These are phyloP conservation scores for Oncorhynchus keta DNA, from an alignment of 2,113 vertebrate genomes.

Conservation along the genomic window DNA sequence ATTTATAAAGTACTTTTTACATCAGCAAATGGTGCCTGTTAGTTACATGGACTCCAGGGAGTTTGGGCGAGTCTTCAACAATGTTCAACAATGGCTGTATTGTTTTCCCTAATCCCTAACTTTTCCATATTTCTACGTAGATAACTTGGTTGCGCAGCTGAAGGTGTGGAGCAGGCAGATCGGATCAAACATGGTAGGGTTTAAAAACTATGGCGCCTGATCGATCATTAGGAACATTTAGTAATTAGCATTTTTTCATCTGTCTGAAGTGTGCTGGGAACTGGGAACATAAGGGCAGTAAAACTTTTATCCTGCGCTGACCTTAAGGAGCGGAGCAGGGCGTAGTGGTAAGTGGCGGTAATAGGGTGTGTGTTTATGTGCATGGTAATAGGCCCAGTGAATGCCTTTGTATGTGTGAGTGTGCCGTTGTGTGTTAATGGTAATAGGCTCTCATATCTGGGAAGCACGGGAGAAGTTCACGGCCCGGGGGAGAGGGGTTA, in stretches of 20 bases:
- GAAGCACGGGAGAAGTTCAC: not conserved
- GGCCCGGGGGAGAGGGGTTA: not conserved
- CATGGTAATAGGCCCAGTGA: too few relatives aligned
- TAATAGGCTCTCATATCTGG: slow-evolving; percentile 5
- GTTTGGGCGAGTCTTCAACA: not conserved
- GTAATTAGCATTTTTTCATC: not conserved
- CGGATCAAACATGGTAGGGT: not conserved
- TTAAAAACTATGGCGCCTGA: not conserved
- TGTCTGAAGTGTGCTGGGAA: not conserved
- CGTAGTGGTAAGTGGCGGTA: not conserved
- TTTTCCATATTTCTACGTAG: not conserved
- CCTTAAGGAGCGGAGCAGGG: not conserved
- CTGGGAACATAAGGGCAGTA: not conserved
- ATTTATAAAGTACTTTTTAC: too few relatives aligned
- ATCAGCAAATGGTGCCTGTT: too few relatives aligned
- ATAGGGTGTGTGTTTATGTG: not conserved
- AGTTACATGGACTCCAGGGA: not conserved
- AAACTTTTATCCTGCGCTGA: not conserved
- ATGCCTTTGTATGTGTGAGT: too few relatives aligned
- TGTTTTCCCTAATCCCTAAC: not conserved
- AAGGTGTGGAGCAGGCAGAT: not conserved
- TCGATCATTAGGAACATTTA: not conserved
- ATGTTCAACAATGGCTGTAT: not conserved
- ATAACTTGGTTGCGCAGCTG: not conserved
- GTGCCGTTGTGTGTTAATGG: too few relatives aligned